Percentiles rank a stretch among this genome's conserved stretches.
phyloP scores from a whole-genome alignment of 2,888 invertebrate genomes.

The Drosophila demipolita region DNA sequence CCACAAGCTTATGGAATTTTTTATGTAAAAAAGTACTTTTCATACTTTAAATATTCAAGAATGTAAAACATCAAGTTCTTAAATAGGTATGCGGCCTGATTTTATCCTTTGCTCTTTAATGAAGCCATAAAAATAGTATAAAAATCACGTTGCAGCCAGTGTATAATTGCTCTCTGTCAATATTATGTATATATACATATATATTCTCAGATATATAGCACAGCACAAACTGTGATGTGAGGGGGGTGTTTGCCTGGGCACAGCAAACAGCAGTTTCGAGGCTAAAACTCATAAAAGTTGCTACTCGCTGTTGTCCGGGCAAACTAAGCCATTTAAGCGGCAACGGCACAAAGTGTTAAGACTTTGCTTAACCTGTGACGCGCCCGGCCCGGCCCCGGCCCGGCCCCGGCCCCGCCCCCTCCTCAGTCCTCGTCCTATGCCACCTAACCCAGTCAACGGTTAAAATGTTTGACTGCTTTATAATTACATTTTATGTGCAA shows the following conservation, averaged over 20 bases:
- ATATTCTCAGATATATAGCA: background rate
- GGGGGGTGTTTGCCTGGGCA: background rate
- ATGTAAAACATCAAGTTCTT: background rate
- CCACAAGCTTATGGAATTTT: background rate
- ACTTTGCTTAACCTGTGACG: conserved; percentile 26
- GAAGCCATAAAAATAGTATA: background rate
- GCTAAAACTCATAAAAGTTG: conserved; percentile 65
- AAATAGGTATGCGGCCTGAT: background rate
- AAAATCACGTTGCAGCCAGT: background rate
- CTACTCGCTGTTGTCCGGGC: conserved; percentile 21
- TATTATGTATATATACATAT: background rate
- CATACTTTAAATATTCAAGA: background rate
- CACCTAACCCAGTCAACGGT: background rate
- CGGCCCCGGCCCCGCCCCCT: background rate
- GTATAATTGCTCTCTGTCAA: background rate
- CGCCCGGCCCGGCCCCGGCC: background rate
- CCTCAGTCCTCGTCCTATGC: background rate
- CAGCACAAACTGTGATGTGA: background rate
- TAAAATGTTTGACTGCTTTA: conserved; percentile 71
- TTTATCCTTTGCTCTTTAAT: background rate
- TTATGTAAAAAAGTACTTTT: background rate
- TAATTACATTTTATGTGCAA: conserved; percentile 73
- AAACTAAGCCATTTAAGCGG: conserved; percentile 74
- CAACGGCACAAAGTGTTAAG: conserved; percentile 73
- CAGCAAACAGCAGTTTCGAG: conserved; percentile 2